Base-by-base conservation (phyloP, 2,888 invertebrate genomes). In the Cepaea hortensis region DNA sequence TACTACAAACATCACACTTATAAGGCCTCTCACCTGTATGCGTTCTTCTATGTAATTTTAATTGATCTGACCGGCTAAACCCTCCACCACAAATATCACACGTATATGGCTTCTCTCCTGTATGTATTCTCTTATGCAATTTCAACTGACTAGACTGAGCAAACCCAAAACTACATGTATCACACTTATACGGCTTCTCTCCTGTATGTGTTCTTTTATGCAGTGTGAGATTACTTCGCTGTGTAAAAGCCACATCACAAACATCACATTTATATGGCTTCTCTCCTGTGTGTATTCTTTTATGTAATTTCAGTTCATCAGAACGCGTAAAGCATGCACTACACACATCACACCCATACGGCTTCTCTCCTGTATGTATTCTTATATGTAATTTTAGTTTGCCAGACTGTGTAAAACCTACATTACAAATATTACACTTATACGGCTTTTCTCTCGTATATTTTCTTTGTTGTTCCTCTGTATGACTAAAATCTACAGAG, bases 281-380 rank as follows among this genome's bases (percentile, higher is more conserved):
- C n/a, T 68, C 68, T 68, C 68, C 68, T n/a, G 68, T 68, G 68
- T 68, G 18, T 68, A n/a, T 68, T n/a, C 68, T 68, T 68, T 18
- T 68, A 18, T 68, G 68, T 68, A 20, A 20, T 68, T 20, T 20
- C 68, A 68, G 68, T 20, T 68, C 68, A 20, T n/a, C 68, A 15
- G 20, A 68, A 15, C 68, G 68, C 18, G 68, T n/a, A 68, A 68
- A 68, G 5, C 20, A 18, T 68, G n/a, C 68, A 68, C n/a, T n/a
- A 50, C 77, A 50, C 18, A 55, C 77, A 77, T 77, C 77, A 77
- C 77, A 77, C n/a, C 18, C 50, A 50, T 55, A 77, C 4, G 77
- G 77, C n/a, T 50, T 77, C 15, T 77, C 50, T 50, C 50, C 77
- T n/a, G 55, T 68, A 68, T 68, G 68, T 68, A 15, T 68, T n/a